Evolutionary conservation across 2,797 vertebrate species (phyloP).

Genomic region (Neosilurus mollespiculum): DNA sequence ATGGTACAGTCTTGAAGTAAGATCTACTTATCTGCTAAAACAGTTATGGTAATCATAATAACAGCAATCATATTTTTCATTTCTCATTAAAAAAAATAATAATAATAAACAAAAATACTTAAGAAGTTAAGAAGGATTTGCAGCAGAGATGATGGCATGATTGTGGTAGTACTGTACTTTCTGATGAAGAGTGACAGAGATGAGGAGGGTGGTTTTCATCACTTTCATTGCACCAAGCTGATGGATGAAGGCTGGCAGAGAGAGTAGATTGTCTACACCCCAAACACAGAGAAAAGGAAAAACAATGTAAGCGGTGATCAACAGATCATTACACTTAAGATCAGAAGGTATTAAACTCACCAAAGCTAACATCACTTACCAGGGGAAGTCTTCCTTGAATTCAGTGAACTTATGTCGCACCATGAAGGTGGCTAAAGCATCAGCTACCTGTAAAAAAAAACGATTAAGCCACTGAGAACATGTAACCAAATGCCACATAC

Average conservation of each 20-base stretch:
- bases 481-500: no score
- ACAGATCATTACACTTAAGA: neutral
- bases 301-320: neutral
- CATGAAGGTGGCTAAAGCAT: conserved; percentile 94
- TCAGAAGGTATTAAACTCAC: neutral
- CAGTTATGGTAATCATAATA: conserved; percentile 53
- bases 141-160: conserved; percentile 47
- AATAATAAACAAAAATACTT: conserved; percentile 53
- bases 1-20: conserved; percentile 54
- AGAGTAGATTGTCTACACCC: conserved; percentile 32
- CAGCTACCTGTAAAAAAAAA: conserved; percentile 83
- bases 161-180: conserved; percentile 51
- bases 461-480: neutral
- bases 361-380: conserved; percentile 74
- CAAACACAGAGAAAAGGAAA: neutral
- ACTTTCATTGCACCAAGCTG: conserved; percentile 50
- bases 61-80: conserved; percentile 52
- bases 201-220: conserved; percentile 53
- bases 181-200: conserved; percentile 53
- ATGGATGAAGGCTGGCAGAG: conserved; percentile 39
- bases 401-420: conserved; percentile 97
- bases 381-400: conserved; percentile 90
- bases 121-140: conserved; percentile 49
- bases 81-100: conserved; percentile 30
- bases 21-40: conserved; percentile 50